Conservation (phyloP, 2,797 vertebrate genomes). For the Syncerus caffer region DNA sequence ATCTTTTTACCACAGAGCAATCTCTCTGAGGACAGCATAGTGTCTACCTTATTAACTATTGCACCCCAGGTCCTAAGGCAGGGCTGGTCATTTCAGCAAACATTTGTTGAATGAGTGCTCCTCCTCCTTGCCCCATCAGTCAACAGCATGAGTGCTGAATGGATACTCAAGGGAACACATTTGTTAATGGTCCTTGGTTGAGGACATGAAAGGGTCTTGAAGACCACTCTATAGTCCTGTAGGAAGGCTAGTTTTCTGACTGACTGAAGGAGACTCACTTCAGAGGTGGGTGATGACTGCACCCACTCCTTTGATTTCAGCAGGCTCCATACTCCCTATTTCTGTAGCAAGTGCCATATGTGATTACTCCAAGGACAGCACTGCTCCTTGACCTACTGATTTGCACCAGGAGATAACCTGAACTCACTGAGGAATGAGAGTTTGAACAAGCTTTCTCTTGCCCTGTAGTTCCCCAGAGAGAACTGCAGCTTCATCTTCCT, state of each 20-base stretch:
- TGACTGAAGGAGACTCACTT: background rate
- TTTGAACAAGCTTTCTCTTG: background rate
- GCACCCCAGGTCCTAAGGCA: background rate
- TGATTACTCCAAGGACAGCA: background rate
- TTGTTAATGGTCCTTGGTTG: background rate
- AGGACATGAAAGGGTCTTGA: background rate
- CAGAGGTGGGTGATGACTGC: background rate
- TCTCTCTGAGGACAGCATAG: background rate
- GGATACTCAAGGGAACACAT: background rate
- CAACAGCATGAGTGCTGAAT: background rate
- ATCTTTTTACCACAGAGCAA: background rate
- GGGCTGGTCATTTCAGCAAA: background rate
- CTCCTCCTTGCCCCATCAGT: background rate
- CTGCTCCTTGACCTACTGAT: background rate
- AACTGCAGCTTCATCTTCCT: background rate
- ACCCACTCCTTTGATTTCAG: background rate
- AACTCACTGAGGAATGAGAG: background rate
- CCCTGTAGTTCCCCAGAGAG: background rate
- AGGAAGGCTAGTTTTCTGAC: background rate
- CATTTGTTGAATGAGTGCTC: background rate
- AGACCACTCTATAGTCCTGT: background rate
- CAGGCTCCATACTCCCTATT: background rate
- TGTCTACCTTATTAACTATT: background rate
- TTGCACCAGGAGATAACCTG: background rate
- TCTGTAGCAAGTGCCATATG: background rate